Evolutionary conservation across 2,113 vertebrate species (phyloP).

Genomic region (Xiphorhynchus elegans): DNA sequence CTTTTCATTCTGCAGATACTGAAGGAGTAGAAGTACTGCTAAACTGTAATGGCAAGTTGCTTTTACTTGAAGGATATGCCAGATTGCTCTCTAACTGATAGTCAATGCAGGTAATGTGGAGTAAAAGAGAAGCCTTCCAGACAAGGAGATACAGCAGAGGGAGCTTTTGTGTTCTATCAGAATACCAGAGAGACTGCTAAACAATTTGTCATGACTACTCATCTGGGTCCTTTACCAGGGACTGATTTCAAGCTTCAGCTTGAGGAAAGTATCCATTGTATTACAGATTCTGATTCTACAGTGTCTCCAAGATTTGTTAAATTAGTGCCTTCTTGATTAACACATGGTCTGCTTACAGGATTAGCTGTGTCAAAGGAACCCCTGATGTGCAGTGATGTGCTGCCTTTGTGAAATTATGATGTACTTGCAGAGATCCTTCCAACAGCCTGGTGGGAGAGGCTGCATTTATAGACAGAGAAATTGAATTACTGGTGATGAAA

Average conservation of each 20-base stretch:
- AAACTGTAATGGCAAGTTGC: not conserved
- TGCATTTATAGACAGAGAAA: not conserved
- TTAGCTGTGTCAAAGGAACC: not conserved
- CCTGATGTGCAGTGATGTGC: not conserved
- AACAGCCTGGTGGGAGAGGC: not conserved
- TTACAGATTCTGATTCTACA: not conserved
- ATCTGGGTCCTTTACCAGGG: not conserved
- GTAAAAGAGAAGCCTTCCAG: not conserved
- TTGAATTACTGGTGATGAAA: not conserved
- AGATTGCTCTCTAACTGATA: not conserved
- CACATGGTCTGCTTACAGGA: not conserved
- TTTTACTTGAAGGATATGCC: not conserved
- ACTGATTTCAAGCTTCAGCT: not conserved
- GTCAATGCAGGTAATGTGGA: not conserved
- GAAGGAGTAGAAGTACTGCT: not conserved
- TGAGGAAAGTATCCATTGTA: not conserved
- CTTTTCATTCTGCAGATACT: not conserved
- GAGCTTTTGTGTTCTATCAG: not conserved
- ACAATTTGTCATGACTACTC: not conserved
- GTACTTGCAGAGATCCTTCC: not conserved
- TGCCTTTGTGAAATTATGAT: not conserved
- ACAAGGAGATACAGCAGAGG: not conserved
- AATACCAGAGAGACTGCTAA: not conserved
- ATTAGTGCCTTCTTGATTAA: not conserved
- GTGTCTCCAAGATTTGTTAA: not conserved